Conservation (phyloP, 2,888 invertebrate genomes). For the Merodon equestris region DNA sequence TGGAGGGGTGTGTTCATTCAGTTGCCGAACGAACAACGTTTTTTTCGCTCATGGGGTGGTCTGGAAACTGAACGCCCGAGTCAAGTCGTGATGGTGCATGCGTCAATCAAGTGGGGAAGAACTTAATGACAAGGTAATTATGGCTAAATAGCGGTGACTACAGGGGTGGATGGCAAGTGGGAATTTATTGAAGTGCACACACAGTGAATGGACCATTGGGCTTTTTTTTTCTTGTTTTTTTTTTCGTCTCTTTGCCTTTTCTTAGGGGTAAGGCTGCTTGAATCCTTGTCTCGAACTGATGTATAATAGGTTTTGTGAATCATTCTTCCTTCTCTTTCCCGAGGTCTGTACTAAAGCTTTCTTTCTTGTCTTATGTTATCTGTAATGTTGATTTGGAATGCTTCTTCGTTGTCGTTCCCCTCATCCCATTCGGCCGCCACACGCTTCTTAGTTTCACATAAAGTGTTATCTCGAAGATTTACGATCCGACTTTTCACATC, state of each 20-base stretch:
- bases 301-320: background rate
- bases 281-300: conserved; percentile 24
- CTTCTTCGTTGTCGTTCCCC: conserved; percentile 12
- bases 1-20: conserved; percentile 44
- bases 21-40: conserved; percentile 20
- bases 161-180: conserved; percentile 21
- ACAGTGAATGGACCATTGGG: conserved; percentile 38
- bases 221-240: no score
- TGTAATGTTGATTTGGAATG: conserved; percentile 65
- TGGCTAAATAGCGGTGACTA: conserved; percentile 49
- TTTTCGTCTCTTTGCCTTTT: no score
- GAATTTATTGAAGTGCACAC: conserved; percentile 61
- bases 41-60: conserved; percentile 32
- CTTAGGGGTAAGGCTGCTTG: conserved; percentile 22
- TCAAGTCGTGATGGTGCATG: conserved; percentile 60
- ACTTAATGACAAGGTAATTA: conserved; percentile 68
- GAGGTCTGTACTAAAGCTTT: conserved; percentile 17
- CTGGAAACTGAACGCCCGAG: background rate
- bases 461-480: conserved; percentile 80
- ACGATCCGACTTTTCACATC: conserved; percentile 80
- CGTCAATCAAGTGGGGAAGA: conserved; percentile 63
- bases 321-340: conserved; percentile 4
- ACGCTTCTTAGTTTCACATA: conserved; percentile 79
- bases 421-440: conserved; percentile 70
- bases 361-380: conserved; percentile 66